A percentile compares a stretch with the other conserved stretches of the same genome.
phyloP scores from a whole-genome alignment of 2,888 invertebrate species.

The Caenorhabditis imperialis region DNA sequence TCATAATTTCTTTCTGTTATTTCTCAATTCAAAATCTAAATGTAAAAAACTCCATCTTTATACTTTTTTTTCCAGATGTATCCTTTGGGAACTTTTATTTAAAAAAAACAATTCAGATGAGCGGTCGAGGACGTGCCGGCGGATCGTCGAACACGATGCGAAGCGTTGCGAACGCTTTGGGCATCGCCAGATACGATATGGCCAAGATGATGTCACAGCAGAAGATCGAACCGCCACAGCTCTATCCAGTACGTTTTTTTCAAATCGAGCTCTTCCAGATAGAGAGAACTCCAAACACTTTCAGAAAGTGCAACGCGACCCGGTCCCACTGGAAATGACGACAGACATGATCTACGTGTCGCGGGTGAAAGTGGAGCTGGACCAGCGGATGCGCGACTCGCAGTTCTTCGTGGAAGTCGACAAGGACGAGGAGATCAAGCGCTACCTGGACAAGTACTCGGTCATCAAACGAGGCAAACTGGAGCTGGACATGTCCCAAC shows the following conservation, averaged over 20 bases:
- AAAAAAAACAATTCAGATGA: constrained; percentile 52
- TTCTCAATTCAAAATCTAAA: constrained; percentile 24
- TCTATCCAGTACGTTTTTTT: constrained; percentile 71
- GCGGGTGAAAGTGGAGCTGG: constrained; percentile 64
- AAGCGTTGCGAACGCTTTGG: constrained; percentile 72
- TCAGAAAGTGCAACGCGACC: constrained; percentile 62
- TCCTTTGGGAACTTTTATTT: too few species aligned
- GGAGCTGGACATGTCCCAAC: constrained; percentile 60
- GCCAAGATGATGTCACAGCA: constrained; percentile 55
- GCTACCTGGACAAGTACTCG: constrained; percentile 75
- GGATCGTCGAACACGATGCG: constrained; percentile 57
- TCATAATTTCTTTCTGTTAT: constrained; percentile 6
- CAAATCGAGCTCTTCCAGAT: not conserved
- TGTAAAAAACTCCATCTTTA: constrained; percentile 21
- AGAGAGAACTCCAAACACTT: constrained; percentile 7
- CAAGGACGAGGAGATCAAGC: constrained; percentile 67
- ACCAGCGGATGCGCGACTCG: constrained; percentile 68
- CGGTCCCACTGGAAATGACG: constrained; percentile 64
- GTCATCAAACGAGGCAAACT: constrained; percentile 57
- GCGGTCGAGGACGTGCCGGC: constrained; percentile 57
- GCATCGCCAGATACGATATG: constrained; percentile 74
- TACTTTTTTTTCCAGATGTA: constrained; percentile 10
- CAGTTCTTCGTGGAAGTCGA: constrained; percentile 66
- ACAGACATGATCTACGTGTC: constrained; percentile 68
- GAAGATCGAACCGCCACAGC: constrained; percentile 67